A percentile compares a stretch with the other conserved stretches of the same genome.
These are phyloP conservation scores for Zeugodacus cucurbitae DNA, from an alignment of 1,140 invertebrate genomes.

Conservation along the genomic window DNA sequence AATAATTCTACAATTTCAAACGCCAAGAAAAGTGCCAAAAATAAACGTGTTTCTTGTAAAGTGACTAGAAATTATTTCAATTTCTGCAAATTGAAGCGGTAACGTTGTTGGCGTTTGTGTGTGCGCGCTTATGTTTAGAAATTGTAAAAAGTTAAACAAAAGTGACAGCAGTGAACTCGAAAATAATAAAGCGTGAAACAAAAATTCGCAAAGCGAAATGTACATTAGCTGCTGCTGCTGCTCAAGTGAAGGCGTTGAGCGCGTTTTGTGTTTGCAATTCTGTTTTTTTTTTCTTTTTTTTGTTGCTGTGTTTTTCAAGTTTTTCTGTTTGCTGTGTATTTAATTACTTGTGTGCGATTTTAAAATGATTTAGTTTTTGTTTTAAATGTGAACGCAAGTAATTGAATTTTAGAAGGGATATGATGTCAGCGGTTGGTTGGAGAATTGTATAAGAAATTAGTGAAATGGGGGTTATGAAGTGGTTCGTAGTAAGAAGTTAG, in stretches of 20 bases:
- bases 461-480: not conserved
- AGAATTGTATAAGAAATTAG: not conserved
- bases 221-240: not conserved
- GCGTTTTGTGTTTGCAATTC: not conserved
- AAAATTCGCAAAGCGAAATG: constrained; percentile 11
- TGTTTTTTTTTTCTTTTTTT: not conserved
- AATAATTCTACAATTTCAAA: not conserved
- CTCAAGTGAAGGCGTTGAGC: not conserved
- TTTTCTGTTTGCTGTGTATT: not conserved
- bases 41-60: not conserved
- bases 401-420: constrained; percentile 12
- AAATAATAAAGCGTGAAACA: constrained; percentile 40
- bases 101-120: not conserved
- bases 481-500: not conserved
- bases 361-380: not conserved
- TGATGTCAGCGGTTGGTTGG: not conserved
- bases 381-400: not conserved
- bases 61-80: not conserved
- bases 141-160: not conserved
- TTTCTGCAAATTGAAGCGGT: not conserved
- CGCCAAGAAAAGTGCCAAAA: not conserved
- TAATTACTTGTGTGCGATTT: constrained; percentile 23
- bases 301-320: not conserved
- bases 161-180: constrained; percentile 38
- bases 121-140: not conserved